Percentiles rank a stretch among this genome's conserved stretches.
These are phyloP conservation scores for Machimus atricapillus DNA, from an alignment of 2,888 invertebrate species.

Conservation along the genomic window DNA sequence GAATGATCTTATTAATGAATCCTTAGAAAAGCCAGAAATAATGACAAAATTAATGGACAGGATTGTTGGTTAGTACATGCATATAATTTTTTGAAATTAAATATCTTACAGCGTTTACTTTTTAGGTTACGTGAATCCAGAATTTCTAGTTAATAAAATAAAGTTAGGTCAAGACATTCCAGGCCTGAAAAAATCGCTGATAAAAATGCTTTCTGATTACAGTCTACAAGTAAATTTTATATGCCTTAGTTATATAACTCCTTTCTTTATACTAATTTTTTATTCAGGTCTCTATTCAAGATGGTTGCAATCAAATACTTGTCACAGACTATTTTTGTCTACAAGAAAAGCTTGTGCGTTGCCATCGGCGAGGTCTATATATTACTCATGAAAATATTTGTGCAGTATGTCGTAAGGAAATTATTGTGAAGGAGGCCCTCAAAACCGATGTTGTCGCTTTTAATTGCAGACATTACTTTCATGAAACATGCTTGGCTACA, in stretches of 20 bases:
- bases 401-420: slow-evolving; percentile 77
- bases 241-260: not conserved
- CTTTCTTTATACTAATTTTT: slow-evolving; percentile 37
- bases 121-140: slow-evolving; percentile 84
- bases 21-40: slow-evolving; percentile 83
- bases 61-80: slow-evolving; percentile 62
- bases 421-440: slow-evolving; percentile 75
- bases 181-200: slow-evolving; percentile 86
- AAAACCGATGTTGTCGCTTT: slow-evolving; percentile 80
- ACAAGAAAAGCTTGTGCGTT: slow-evolving; percentile 79
- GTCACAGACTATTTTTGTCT: slow-evolving; percentile 88
- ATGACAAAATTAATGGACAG: slow-evolving; percentile 68
- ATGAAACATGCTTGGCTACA: slow-evolving; percentile 79
- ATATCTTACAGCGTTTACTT: not conserved
- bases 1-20: slow-evolving; percentile 87
- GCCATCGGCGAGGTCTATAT: slow-evolving; percentile 80
- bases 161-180: slow-evolving; percentile 85
- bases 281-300: slow-evolving; percentile 79
- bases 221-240: slow-evolving; percentile 74
- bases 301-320: slow-evolving; percentile 90
- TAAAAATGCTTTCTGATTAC: slow-evolving; percentile 95
- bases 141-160: slow-evolving; percentile 84
- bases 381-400: slow-evolving; percentile 78
- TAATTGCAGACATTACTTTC: slow-evolving; percentile 89
- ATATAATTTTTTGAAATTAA: not conserved